Conservation (phyloP, 64 coral and sea anemone species). For the Platygyra sinensis region DNA sequence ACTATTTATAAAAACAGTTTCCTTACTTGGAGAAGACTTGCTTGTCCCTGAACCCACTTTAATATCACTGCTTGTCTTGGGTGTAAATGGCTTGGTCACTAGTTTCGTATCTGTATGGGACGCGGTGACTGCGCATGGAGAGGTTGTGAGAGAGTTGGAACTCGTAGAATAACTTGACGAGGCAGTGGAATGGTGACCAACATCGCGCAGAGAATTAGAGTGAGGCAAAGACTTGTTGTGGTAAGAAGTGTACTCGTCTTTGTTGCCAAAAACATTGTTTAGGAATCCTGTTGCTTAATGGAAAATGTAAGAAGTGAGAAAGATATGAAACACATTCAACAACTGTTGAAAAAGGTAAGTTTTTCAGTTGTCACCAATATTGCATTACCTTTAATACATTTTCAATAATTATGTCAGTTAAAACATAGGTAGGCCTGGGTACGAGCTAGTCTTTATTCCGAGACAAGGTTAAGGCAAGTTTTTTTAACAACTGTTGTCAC, state of each 20-base stretch:
- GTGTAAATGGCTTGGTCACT: constrained; percentile 53
- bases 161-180: neutral
- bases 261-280: neutral
- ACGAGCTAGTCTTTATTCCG: too few species aligned
- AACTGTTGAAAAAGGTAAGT: neutral
- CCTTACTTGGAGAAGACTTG: too few species aligned
- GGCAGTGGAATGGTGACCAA: neutral
- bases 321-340: neutral
- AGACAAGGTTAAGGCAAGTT: too few species aligned
- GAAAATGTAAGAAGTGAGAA: neutral
- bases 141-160: neutral
- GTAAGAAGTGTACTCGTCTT: neutral
- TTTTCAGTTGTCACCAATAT: neutral
- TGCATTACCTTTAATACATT: neutral
- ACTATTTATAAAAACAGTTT: too few species aligned
- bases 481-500: too few species aligned
- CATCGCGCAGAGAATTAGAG: neutral
- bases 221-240: neutral
- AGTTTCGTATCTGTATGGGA: neutral
- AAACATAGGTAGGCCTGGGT: too few species aligned
- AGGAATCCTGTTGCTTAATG: neutral
- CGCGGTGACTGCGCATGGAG: neutral
- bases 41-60: too few species aligned
- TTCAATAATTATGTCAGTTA: too few species aligned
- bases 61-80: constrained; percentile 35